phyloP scores from a whole-genome alignment of 1,140 invertebrate species.

The Drosophila bipectinata region DNA sequence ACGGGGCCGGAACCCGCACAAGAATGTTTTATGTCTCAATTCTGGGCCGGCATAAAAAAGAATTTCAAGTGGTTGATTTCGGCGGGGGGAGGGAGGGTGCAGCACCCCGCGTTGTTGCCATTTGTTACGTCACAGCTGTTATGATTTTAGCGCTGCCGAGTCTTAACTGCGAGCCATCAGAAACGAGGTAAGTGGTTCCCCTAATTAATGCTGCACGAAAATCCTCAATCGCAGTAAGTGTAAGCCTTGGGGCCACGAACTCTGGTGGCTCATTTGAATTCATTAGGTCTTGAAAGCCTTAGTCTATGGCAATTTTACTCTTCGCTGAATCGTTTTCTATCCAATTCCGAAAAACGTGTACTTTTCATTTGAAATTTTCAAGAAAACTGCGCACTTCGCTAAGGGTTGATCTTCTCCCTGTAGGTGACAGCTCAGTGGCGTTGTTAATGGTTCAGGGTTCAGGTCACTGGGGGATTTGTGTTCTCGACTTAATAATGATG shows the following conservation, averaged over 20 bases:
- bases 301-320: constrained; percentile 38
- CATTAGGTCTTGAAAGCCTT: constrained; percentile 48
- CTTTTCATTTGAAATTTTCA: constrained; percentile 39
- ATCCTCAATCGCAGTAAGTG: constrained; percentile 38
- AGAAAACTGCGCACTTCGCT: constrained; percentile 52
- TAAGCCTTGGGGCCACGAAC: constrained; percentile 31
- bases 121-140: constrained; percentile 78
- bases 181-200: constrained; percentile 63
- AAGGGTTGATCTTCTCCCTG: constrained; percentile 47
- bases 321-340: constrained; percentile 46
- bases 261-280: constrained; percentile 69
- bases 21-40: constrained; percentile 75
- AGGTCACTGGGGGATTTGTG: constrained; percentile 52
- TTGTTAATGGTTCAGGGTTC: constrained; percentile 51
- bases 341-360: constrained; percentile 16
- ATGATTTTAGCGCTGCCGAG: constrained; percentile 59
- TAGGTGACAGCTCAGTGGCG: constrained; percentile 65
- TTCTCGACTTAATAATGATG: constrained; percentile 51
- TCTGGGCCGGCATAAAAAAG: constrained; percentile 59
- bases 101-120: constrained; percentile 53
- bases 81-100: not conserved
- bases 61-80: constrained; percentile 72
- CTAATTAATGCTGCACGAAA: constrained; percentile 68
- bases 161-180: constrained; percentile 49
- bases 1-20: constrained; percentile 14